Conservation (phyloP, 2,113 vertebrate genomes). For the Chionodraco myersi region DNA sequence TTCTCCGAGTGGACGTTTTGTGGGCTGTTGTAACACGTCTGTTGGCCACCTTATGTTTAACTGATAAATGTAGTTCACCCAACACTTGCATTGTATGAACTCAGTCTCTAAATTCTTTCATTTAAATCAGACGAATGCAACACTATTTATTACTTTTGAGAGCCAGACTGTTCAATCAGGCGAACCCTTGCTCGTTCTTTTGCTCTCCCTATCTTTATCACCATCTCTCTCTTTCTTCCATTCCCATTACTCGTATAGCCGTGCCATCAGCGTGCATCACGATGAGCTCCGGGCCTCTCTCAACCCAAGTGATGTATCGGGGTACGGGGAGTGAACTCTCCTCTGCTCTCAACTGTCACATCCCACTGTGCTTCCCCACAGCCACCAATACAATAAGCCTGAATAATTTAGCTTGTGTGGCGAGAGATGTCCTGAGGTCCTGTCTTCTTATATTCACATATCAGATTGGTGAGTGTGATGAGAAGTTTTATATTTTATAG, state of each 20-base stretch:
- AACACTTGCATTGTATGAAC: constrained; percentile 31
- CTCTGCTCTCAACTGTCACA: constrained; percentile 73
- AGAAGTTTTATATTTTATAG: constrained; percentile 48
- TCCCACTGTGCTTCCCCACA: constrained; percentile 68
- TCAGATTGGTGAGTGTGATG: constrained; percentile 43
- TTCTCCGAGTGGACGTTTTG: too few species aligned
- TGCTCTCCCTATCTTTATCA: background rate
- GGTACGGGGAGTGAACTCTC: constrained; percentile 58
- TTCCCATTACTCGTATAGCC: constrained; percentile 55
- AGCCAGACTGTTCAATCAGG: constrained; percentile 35
- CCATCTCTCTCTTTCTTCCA: constrained; percentile 10
- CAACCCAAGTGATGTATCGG: constrained; percentile 61
- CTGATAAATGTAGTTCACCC: constrained; percentile 38
- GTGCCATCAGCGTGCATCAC: constrained; percentile 53
- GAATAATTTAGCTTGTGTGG: constrained; percentile 75
- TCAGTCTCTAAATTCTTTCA: constrained; percentile 13
- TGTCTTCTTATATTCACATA: constrained; percentile 53
- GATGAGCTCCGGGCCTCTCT: constrained; percentile 59
- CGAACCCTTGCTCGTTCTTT: constrained; percentile 11
- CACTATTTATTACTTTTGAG: background rate
- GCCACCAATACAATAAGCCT: constrained; percentile 72
- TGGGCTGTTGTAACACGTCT: too few species aligned
- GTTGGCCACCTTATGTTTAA: constrained; percentile 1
- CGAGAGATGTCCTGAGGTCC: constrained; percentile 67
- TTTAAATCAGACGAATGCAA: constrained; percentile 18